Evolutionary conservation across 2,797 vertebrate species (phyloP), one percentile per base, ranked within the genome.

Genomic region (Takifugu rubripes): DNA sequence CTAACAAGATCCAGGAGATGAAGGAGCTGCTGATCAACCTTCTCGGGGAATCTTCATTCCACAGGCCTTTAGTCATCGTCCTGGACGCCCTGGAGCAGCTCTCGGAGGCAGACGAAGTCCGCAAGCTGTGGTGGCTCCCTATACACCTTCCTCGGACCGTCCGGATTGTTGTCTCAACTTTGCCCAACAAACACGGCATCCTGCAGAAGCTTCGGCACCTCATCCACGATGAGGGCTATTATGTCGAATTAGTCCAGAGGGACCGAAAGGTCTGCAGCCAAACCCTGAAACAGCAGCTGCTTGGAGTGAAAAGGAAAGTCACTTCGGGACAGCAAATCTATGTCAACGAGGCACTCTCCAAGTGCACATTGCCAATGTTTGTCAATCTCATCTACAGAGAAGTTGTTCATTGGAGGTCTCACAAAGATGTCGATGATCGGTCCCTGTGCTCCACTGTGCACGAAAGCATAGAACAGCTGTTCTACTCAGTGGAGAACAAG

Each of bases 311-410:
- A 79, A 92, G 97, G 66, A 99, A 99, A 84, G 96, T 99, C 84
- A 99, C 97, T 5, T 99, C 97, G 1, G 97, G 97, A 54, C 97
- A 99, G 82, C 97, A 99, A 84, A 99, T 99, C 70, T 99, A 99
- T 0, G 96, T 99, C 64, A 99, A 99, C 57, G 95, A 97, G 49
- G 97, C 96, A 0, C 90, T 99, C 63, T 95, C 95, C 52, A 98
- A 95, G 84, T 99, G 97, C 77, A 98, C 97, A 0, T 87, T 99
- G 81, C 97, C 97, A 5, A 99, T 99, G 97, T 99, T 97, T 88
- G 93, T 99, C 71, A 99, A 99, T 75, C 91, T 99, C 76, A 98
- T 98, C 74, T 99, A 97, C 85, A 90, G 93, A 84, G 97, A 99
- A 71, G 96, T 99, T 59, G 93, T 93, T 64, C 93, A 93, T 56